Base-by-base conservation (phyloP, 92 coral and sea anemone species). In the Isaurus tuberculatus region DNA sequence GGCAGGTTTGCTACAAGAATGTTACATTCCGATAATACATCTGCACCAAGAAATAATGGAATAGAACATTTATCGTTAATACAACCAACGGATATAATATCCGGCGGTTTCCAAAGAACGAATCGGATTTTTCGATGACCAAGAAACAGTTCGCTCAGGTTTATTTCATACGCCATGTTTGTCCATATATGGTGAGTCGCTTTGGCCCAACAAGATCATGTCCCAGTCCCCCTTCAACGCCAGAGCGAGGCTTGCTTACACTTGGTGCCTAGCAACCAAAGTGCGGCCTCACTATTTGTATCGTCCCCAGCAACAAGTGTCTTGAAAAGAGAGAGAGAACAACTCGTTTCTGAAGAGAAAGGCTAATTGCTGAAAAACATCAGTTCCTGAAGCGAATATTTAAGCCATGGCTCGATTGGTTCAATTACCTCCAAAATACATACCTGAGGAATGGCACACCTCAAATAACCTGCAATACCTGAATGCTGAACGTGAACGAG, bases 401-500 rank as follows among this genome's bases (percentile, higher is more conserved):
- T 13, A 33, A 77, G 70, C 43, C 23, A 58, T 95, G 98, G 98
- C 98, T 26, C 90, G 98, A 64, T 92, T 95, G 55, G 95, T 95
- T 86, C 94, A 95, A 80, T 89, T 91, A 32, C 98, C 98, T 8
- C 98, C 98, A 8, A 95, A 95, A 72, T 95, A 93, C 86, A 79
- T 94, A 16, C 98, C 98, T 30, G 98, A 93, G 78, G 98, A 95
- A 87, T 95, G 98, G 98, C 96, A 89, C 51, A 89, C 97, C 4
- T 95, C 98, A 9, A 95, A 95, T 70, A 92, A 87, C 43, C 72
- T 95, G 42, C 95, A 95, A 49, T 95, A 95, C 86, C 72, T 89
- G 61, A 93, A 91, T 66, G 98, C 98, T 23, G 98, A 95, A 57
- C 87, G 79, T 31, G 98, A 95, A 65, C 94, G 98, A 28, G 90